Evolutionary conservation across 2,797 vertebrate species (phyloP), one percentile per base, ranked within the genome.

Genomic region (Gouania willdenowi): DNA sequence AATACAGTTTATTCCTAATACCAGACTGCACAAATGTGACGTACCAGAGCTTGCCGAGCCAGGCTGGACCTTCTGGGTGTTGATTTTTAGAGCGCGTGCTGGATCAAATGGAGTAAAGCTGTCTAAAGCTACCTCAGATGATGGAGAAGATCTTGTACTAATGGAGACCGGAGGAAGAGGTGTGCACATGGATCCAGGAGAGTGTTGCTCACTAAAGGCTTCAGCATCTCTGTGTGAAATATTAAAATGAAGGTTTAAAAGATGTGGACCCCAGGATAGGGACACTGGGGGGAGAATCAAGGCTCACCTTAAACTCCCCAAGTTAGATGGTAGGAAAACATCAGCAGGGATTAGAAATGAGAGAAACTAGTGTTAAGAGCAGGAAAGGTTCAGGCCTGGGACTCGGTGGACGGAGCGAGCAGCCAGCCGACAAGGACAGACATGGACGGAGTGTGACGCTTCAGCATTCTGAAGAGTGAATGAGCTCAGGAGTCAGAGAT

Each of bases 391-490:
- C 70, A 83, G 56, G 72, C 64, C 8, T 32, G 76, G 57, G 70
- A 69, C 51, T 81, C 65, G 53, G 77, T 62, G 55, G 78, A 74
- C 25, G 83, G 72, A 60, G 52, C 5, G 23, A 77, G 56, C 1
- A 84, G 65, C 52, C 79, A 80, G 55, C 71, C 77, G 67, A 54
- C 67, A 46, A 71, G 25, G 65, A 80, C 36, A 63, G 60, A 77
- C 59, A 60, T 3, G 44, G 69, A 55, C 2, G 65, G 65, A 32
- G 65, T 19, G 8, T 17, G 28, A 48, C 1, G 37, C 34, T 30
- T 50, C 66, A 38, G 42, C 9, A 28, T 36, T 65, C 80, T 82
- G 67, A 47, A 60, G 75, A 52, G 51, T 43, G 45, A 57, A 82
- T 46, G 59, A 56, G 63, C 60, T 71, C 38, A 52, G 39, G 56